phyloP scores from a whole-genome alignment of 2,797 vertebrate genomes.

The Dermochelys coriacea region DNA sequence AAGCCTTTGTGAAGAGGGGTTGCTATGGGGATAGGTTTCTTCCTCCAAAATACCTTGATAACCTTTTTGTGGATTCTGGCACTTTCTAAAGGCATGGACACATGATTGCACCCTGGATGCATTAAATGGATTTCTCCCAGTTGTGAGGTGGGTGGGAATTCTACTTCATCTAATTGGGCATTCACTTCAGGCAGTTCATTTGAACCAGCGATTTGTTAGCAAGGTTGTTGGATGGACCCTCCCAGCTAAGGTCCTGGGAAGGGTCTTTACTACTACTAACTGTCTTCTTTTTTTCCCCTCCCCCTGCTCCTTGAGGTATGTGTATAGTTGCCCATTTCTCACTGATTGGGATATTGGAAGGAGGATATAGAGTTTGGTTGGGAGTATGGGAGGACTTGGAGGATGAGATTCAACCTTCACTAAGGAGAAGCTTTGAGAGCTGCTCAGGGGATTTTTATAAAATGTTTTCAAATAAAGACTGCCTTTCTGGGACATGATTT shows the following conservation, averaged over 20 bases:
- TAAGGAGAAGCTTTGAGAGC: neutral
- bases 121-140: accelerated
- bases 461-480: neutral
- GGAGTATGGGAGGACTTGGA: neutral
- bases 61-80: neutral
- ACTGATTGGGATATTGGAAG: neutral
- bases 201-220: neutral
- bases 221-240: neutral
- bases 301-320: neutral
- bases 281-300: neutral
- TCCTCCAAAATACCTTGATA: conserved; percentile 37
- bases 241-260: neutral
- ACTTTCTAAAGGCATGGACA: neutral
- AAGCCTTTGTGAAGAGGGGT: neutral
- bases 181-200: neutral
- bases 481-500: accelerated
- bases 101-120: neutral
- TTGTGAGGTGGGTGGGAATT: neutral
- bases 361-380: neutral
- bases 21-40: neutral
- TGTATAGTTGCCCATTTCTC: neutral
- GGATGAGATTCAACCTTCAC: neutral
- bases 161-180: neutral
- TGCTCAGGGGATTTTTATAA: neutral
- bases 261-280: neutral